These are phyloP conservation scores for Bos indicus DNA, from an alignment of 2,113 vertebrate species.

Conservation along the genomic window DNA sequence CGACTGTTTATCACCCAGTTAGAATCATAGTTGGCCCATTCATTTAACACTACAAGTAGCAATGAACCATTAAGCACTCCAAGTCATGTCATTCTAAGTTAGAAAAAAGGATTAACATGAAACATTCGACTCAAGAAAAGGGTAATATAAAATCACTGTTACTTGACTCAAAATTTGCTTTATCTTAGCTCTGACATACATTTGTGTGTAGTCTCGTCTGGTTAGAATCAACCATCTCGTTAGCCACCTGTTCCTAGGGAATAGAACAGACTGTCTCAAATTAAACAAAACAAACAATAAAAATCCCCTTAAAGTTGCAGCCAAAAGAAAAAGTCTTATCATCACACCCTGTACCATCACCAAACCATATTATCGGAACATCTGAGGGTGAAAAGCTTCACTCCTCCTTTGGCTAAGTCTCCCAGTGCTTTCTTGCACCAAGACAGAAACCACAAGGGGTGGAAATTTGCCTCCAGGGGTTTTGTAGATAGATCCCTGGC, in stretches of 20 bases:
- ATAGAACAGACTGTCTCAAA: background rate
- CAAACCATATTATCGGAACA: background rate
- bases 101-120: background rate
- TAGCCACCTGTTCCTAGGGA: slow-evolving; percentile 30
- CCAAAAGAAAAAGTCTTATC: background rate
- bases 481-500: background rate
- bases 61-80: background rate
- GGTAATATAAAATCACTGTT: background rate
- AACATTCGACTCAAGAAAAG: background rate
- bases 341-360: background rate
- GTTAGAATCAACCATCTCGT: background rate
- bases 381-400: background rate
- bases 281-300: slow-evolving; percentile 16
- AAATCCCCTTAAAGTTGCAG: background rate
- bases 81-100: background rate
- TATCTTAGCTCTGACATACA: background rate
- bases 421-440: background rate
- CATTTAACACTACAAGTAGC: background rate
- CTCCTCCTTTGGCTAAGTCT: background rate
- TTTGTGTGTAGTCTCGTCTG: background rate
- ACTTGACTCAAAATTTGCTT: background rate
- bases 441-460: background rate
- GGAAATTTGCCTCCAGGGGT: background rate
- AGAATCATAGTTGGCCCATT: background rate
- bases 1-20: background rate